phyloP scores from a whole-genome alignment of 2,797 vertebrate genomes.

The Harpagifer antarcticus region DNA sequence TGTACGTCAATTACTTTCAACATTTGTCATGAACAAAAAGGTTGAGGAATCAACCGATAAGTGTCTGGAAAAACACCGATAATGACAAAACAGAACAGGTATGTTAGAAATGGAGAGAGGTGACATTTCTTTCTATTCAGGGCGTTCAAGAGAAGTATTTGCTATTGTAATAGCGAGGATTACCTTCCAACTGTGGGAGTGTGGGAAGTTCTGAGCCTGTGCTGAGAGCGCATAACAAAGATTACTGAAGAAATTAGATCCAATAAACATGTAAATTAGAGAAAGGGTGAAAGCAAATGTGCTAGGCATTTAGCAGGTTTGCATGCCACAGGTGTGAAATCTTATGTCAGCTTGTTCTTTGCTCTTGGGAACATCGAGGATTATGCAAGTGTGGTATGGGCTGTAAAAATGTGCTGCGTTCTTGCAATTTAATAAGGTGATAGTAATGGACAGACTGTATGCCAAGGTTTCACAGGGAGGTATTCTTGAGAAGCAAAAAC shows the following conservation, averaged over 20 bases:
- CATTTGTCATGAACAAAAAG: constrained; percentile 1
- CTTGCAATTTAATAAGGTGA: constrained; percentile 12
- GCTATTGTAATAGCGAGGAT: constrained; percentile 57
- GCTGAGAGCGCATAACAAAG: constrained; percentile 39
- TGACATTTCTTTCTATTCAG: constrained; percentile 54
- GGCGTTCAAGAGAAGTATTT: constrained; percentile 32
- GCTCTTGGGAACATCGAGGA: constrained; percentile 25
- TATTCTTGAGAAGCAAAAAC: neutral
- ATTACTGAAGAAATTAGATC: constrained; percentile 43
- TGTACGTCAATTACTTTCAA: constrained; percentile 1
- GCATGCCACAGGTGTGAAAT: constrained; percentile 45
- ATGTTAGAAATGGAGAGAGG: constrained; percentile 71
- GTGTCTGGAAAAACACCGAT: neutral
- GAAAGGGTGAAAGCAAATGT: neutral
- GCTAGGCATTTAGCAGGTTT: constrained; percentile 36
- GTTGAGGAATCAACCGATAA: constrained; percentile 8
- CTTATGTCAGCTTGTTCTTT: constrained; percentile 24
- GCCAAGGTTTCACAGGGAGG: constrained; percentile 6
- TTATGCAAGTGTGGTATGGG: constrained; percentile 22
- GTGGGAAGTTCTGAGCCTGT: constrained; percentile 2
- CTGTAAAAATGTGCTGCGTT: constrained; percentile 4
- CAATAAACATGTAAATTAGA: constrained; percentile 10
- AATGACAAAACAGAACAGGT: constrained; percentile 30
- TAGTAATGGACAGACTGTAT: neutral
- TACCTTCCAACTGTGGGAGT: constrained; percentile 41